Evolutionary conservation across 2,888 invertebrate species (phyloP), one percentile per base, ranked within the genome.

Genomic region (Eupithecia subumbrata): DNA sequence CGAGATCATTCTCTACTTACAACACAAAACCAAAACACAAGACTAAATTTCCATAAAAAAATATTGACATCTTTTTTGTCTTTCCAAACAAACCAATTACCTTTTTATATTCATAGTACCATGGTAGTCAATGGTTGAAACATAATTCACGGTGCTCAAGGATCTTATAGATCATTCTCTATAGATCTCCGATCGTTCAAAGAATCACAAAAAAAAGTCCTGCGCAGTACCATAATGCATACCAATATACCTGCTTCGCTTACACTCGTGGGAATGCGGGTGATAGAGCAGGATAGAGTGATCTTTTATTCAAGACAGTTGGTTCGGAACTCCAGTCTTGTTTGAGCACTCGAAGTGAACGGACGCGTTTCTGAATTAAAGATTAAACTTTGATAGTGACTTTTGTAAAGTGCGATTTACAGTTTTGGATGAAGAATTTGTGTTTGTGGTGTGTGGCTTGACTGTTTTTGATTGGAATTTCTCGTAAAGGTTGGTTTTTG

Each of bases 91-190:
- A 68, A 40, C 68, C 43, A 12, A 34, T 40, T 40, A n/a, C n/a
- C 18, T 40, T 68, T 68, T 22, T 68, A 43, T 68, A 68, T 68
- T 68, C 22, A 43, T 68, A 68, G 68, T 82, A 81, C 79, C 74
- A 67, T 52, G 86, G 87, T 87, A 82, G 81, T 81, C 86, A 81
- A 80, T 79, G 83, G 83, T 78, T 78, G 81, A 78, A 76, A 86
- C 94, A 94, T 94, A 94, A 91, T 89, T 94, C 94, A 94, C 94
- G 84, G 81, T 78, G 79, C 87, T 89, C 90, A 91, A 88, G 84
- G 89, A 90, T 91, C 92, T n/a, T 92, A 92, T 91, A 91, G 88
- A 91, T 91, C 90, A 87, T 90, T 79, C 43, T 72, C 75, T 81
- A 91, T 90, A 91, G 90, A 91, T 90, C 84, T 80, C 83, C 84